phyloP scores from a whole-genome alignment of 1,140 invertebrate genomes.

The Bursaphelenchus mucronatus region DNA sequence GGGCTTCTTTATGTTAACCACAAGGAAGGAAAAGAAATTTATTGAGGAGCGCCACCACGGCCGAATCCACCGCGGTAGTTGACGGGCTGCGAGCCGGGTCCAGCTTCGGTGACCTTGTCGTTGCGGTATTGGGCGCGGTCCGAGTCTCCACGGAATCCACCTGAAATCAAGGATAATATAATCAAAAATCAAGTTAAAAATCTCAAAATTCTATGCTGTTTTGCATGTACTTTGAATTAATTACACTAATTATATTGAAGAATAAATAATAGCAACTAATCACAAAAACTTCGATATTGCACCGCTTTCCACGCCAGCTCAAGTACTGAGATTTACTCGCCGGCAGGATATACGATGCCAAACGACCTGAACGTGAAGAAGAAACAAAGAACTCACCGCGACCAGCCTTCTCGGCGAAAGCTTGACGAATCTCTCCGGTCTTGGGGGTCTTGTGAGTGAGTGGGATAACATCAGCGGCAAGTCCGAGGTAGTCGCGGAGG shows the following conservation, averaged over 20 bases:
- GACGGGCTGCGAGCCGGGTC: slow-evolving; percentile 52
- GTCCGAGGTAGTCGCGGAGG: slow-evolving; percentile 83
- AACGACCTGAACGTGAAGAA: neutral
- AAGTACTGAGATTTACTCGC: neutral
- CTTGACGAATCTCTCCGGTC: slow-evolving; percentile 70
- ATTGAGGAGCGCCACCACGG: slow-evolving; percentile 47
- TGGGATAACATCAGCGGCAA: slow-evolving; percentile 96
- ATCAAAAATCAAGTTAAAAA: neutral
- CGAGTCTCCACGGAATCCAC: slow-evolving; percentile 34
- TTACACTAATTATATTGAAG: slow-evolving; percentile 23
- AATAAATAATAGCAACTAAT: slow-evolving; percentile 24
- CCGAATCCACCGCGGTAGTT: slow-evolving; percentile 55
- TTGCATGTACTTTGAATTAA: slow-evolving; percentile 8
- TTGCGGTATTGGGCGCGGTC: slow-evolving; percentile 49
- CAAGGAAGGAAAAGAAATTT: neutral
- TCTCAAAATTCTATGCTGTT: neutral
- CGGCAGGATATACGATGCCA: neutral
- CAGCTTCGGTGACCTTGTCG: slow-evolving; percentile 58
- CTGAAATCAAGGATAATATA: slow-evolving; percentile 28
- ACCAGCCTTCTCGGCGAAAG: slow-evolving; percentile 37
- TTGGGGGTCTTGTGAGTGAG: slow-evolving; percentile 85
- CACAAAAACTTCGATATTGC: slow-evolving; percentile 8
- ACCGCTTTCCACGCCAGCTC: slow-evolving; percentile 21
- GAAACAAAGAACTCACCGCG: slow-evolving; percentile 12
- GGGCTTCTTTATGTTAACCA: slow-evolving; percentile 19